Percentiles rank a stretch among this genome's conserved stretches.
phyloP scores from a whole-genome alignment of 2,113 vertebrate genomes.

The Rhipidura dahli region DNA sequence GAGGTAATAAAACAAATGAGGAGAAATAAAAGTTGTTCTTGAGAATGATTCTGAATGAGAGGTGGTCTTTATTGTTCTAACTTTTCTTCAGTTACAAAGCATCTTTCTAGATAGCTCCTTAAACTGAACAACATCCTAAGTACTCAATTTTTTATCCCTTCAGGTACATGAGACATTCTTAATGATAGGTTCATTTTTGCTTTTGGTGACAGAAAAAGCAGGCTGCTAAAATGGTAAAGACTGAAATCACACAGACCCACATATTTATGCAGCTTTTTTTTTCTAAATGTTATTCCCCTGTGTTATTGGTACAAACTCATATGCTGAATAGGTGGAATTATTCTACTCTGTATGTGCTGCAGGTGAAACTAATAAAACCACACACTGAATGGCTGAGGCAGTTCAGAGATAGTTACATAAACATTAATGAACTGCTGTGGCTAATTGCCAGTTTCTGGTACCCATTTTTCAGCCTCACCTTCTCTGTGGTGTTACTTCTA shows the following conservation, averaged over 20 bases:
- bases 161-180: background rate
- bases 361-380: background rate
- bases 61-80: background rate
- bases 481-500: background rate
- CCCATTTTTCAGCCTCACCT: background rate
- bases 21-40: background rate
- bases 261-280: background rate
- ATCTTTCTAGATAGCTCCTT: background rate
- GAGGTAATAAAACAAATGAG: background rate
- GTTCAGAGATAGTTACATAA: background rate
- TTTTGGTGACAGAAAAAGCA: background rate
- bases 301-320: background rate
- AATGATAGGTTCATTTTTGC: background rate
- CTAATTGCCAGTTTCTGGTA: background rate
- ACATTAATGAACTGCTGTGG: background rate
- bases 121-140: background rate
- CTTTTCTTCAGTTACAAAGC: background rate
- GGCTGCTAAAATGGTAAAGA: background rate
- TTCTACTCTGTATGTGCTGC: background rate
- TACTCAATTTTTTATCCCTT: background rate
- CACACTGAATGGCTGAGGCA: background rate
- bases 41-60: background rate
- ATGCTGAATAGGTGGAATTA: background rate
- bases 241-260: background rate
- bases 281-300: background rate